Conservation (phyloP, 2,797 vertebrate species). For the Gallinago solitaria region DNA sequence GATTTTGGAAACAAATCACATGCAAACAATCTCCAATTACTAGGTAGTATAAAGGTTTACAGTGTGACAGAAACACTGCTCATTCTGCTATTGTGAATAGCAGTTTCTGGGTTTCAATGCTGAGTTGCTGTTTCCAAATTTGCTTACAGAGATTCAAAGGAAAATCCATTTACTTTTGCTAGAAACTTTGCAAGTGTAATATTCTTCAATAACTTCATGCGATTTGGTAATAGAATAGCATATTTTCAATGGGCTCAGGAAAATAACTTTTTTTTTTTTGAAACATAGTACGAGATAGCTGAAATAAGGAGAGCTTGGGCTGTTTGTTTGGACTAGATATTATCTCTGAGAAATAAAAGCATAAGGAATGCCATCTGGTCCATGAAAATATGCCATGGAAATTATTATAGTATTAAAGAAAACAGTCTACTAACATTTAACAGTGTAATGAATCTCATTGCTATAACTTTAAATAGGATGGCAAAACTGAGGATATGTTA, state of each 20-base stretch:
- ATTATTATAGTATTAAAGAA: background rate
- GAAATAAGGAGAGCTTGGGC: background rate
- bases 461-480: background rate
- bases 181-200: background rate
- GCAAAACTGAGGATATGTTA: background rate
- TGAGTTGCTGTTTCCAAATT: background rate
- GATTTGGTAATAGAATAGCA: background rate
- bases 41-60: background rate
- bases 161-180: background rate
- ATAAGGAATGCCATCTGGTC: background rate
- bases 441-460: background rate
- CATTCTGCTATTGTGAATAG: background rate
- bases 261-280: background rate
- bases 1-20: background rate
- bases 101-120: background rate
- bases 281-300: background rate
- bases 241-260: background rate
- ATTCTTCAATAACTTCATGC: background rate
- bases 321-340: background rate
- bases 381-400: background rate
- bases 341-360: conserved; percentile 14
- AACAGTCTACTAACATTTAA: background rate
- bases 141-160: background rate
- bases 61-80: background rate
- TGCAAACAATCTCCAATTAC: background rate